phyloP scores from a whole-genome alignment of 35 echinoderm and acorn worm genomes.

The Eucidaris tribuloides region DNA sequence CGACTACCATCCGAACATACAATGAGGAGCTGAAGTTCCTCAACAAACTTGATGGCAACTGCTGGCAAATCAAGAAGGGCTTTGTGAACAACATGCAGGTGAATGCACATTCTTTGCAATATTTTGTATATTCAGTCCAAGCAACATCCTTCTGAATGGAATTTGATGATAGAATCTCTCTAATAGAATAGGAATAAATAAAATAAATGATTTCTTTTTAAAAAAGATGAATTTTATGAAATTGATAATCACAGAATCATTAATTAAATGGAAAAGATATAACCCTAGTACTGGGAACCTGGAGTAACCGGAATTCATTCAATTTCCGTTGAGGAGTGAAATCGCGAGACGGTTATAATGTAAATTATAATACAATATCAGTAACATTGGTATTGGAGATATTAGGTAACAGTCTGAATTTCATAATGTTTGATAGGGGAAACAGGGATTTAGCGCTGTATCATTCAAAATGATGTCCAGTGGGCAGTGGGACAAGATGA shows the following conservation, averaged over 20 bases:
- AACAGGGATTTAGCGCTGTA: too few species aligned
- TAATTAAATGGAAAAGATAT: not conserved
- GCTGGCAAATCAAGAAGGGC: constrained; percentile 96
- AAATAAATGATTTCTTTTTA: not conserved
- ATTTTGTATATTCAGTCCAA: not conserved
- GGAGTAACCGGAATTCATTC: too few species aligned
- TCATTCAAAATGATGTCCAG: too few species aligned
- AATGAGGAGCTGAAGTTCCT: constrained; percentile 85
- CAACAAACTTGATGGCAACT: constrained; percentile 52
- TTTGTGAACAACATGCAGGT: constrained; percentile 99
- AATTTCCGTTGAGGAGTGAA: too few species aligned
- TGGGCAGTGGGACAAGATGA: too few species aligned
- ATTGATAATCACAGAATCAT: not conserved
- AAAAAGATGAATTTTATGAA: not conserved
- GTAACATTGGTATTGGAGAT: too few species aligned
- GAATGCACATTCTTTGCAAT: not conserved
- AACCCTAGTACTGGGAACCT: not conserved
- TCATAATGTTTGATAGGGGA: too few species aligned
- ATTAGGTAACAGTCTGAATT: too few species aligned
- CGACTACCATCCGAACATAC: constrained; percentile 45
- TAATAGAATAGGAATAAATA: not conserved
- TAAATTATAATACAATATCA: too few species aligned
- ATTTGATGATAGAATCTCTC: not conserved
- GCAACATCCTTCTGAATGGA: not conserved
- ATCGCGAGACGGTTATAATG: too few species aligned